Conservation (phyloP, 1,140 invertebrate genomes). For the Penaeus chinensis region DNA sequence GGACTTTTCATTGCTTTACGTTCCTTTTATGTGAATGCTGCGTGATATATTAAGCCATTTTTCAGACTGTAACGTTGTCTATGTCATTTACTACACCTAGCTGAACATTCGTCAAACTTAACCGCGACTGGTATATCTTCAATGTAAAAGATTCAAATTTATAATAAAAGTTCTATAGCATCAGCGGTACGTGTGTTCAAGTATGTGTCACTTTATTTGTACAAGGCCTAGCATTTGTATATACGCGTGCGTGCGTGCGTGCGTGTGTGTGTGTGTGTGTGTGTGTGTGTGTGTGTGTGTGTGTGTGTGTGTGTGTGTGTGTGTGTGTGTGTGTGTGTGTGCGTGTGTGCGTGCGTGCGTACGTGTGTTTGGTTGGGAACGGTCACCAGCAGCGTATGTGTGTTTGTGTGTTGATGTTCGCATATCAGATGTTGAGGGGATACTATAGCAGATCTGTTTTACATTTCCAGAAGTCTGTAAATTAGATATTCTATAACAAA, state of each 20-base stretch:
- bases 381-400: not conserved
- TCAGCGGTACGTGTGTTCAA: not conserved
- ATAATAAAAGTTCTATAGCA: no score
- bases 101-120: no score
- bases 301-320: constrained; percentile 20
- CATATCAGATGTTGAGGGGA: not conserved
- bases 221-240: not conserved
- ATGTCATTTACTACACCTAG: no score
- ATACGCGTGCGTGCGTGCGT: not conserved
- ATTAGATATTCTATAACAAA: no score
- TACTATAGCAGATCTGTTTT: no score
- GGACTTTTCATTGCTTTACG: no score
- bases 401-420: not conserved
- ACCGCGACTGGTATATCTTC: no score
- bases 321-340: not conserved
- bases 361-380: not conserved
- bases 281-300: constrained; percentile 12
- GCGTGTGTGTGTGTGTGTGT: not conserved
- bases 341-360: not conserved
- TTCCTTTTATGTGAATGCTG: no score
- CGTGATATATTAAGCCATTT: no score
- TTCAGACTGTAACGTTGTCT: no score
- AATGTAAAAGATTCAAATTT: no score
- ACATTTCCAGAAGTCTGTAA: no score
- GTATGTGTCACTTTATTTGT: constrained; percentile 5